Percentiles rank a stretch among this genome's conserved stretches.
Conservation (phyloP, 2,888 invertebrate genomes). For the Drosophila differens region DNA sequence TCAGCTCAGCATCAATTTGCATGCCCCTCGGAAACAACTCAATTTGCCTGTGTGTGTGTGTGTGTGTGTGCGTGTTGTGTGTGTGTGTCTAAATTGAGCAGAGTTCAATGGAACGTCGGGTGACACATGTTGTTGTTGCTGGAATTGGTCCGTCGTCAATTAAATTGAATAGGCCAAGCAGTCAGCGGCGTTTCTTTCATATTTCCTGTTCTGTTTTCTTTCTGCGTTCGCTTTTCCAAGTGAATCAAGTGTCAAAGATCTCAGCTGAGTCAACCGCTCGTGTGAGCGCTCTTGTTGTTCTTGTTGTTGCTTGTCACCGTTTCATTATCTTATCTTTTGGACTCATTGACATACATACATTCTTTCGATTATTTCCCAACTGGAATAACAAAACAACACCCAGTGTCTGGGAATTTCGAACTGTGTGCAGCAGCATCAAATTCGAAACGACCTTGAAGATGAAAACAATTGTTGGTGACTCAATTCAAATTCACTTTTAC, state of each 20-base stretch:
- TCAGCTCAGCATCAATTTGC: conserved; percentile 55
- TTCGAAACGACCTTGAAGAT: conserved; percentile 56
- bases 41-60: conserved; percentile 39
- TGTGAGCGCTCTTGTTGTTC: neutral
- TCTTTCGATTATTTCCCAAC: neutral
- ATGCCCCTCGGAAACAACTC: conserved; percentile 46
- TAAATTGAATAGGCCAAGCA: conserved; percentile 58
- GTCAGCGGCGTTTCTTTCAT: conserved; percentile 31
- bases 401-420: conserved; percentile 7
- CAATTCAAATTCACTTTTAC: conserved; percentile 62
- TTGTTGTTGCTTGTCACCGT: conserved; percentile 20
- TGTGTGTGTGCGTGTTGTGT: neutral
- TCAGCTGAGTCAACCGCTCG: conserved; percentile 49
- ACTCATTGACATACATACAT: conserved; percentile 16
- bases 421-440: conserved; percentile 27
- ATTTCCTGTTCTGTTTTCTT: conserved; percentile 21
- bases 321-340: conserved; percentile 55
- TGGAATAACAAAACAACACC: conserved; percentile 16
- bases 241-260: conserved; percentile 19
- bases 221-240: conserved; percentile 1
- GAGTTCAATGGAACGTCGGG: conserved; percentile 72
- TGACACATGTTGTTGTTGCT: conserved; percentile 67
- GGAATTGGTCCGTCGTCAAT: conserved; percentile 42
- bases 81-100: conserved; percentile 27
- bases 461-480: conserved; percentile 48